Percentiles rank a stretch among this genome's conserved stretches.
Conservation (phyloP, 2,888 invertebrate species). For the Eilema depressum region DNA sequence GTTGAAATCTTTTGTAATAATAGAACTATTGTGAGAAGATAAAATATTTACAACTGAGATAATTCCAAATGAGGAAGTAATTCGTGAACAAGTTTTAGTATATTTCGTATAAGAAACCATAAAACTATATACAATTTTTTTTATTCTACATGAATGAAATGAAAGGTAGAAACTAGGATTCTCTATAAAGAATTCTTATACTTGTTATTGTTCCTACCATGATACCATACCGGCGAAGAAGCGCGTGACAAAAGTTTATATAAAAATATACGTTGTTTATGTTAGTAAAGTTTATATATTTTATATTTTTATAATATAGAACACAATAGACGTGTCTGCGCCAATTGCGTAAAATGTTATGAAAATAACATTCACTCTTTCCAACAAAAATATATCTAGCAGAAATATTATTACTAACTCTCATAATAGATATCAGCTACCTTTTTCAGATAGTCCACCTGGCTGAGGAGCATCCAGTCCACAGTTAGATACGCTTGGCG, state of each 20-base stretch:
- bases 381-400: neutral
- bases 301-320: slow-evolving; percentile 38
- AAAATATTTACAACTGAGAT: too few relatives aligned
- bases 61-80: too few relatives aligned
- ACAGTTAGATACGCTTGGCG: too few relatives aligned
- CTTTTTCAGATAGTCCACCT: neutral
- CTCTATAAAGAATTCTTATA: neutral
- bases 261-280: slow-evolving; percentile 12
- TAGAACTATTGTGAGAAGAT: too few relatives aligned
- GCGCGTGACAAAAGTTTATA: neutral
- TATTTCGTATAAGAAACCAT: too few relatives aligned
- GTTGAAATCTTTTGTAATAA: too few relatives aligned
- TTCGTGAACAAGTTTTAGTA: too few relatives aligned
- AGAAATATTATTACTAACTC: slow-evolving; percentile 14
- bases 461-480: neutral
- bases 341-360: slow-evolving; percentile 33
- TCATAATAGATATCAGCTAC: neutral
- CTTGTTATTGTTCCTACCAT: neutral
- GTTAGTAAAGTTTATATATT: slow-evolving; percentile 21
- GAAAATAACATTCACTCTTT: slow-evolving; percentile 32
- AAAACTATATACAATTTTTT: too few relatives aligned
- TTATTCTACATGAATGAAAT: neutral
- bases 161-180: neutral
- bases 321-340: slow-evolving; percentile 43
- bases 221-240: neutral